These are phyloP conservation scores for Meghimatium bilineatum DNA, from an alignment of 2,888 invertebrate genomes.

Conservation along the genomic window DNA sequence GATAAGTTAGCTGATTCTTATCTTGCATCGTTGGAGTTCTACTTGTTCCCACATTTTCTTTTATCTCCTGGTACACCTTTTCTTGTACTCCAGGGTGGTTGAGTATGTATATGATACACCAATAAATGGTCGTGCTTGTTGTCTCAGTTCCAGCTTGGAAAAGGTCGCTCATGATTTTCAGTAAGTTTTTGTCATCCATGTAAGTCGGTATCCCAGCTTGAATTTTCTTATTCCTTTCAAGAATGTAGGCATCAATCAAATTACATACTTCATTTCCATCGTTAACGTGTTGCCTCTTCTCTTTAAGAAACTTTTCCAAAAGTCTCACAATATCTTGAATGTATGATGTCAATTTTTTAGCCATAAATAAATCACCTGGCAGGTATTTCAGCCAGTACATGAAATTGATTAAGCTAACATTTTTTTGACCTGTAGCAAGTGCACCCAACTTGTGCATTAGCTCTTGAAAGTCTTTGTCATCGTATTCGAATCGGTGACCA, in stretches of 20 bases:
- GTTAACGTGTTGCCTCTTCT: neutral
- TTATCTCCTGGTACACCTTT: constrained; percentile 45
- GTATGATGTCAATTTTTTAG: neutral
- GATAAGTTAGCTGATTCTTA: constrained; percentile 54
- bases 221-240: constrained; percentile 13
- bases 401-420: neutral
- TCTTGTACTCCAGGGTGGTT: constrained; percentile 82
- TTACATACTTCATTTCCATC: neutral
- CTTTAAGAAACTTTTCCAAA: neutral
- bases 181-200: neutral
- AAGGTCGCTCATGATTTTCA: neutral
- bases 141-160: constrained; percentile 80
- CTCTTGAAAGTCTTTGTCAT: constrained; percentile 7
- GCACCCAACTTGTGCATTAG: neutral
- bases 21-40: constrained; percentile 56
- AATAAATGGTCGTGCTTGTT: constrained; percentile 89
- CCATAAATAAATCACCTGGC: constrained; percentile 23
- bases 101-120: constrained; percentile 88
- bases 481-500: constrained; percentile 18
- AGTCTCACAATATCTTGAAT: neutral
- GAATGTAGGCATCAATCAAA: constrained; percentile 6
- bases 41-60: constrained; percentile 70
- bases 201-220: neutral
- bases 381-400: neutral
- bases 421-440: neutral